phyloP scores from a whole-genome alignment of 2,797 vertebrate genomes.

The Vultur gryphus region DNA sequence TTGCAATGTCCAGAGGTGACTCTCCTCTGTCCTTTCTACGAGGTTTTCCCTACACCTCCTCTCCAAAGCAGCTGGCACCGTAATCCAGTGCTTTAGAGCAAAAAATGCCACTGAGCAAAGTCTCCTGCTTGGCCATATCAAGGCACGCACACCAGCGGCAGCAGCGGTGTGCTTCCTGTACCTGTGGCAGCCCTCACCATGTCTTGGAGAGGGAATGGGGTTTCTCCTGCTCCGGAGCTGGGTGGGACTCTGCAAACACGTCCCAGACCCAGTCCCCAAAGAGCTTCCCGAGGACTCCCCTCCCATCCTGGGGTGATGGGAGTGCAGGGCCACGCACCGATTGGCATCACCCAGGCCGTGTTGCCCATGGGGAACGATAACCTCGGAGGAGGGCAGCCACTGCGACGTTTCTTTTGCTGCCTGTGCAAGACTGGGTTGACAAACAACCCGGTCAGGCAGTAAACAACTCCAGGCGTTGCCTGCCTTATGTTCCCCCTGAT shows the following conservation, averaged over 20 bases:
- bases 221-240: neutral
- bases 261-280: neutral
- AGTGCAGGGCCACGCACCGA: rapidly evolving
- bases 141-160: neutral
- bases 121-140: neutral
- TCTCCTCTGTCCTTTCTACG: neutral
- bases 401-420: neutral
- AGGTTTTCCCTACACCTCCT: neutral
- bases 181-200: neutral
- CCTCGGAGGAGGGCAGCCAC: neutral
- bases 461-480: neutral
- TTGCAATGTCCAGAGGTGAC: neutral
- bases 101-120: neutral
- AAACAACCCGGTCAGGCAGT: neutral
- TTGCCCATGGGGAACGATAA: neutral
- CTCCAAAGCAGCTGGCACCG: neutral
- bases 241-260: neutral
- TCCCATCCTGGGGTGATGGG: neutral
- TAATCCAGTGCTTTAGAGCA: neutral
- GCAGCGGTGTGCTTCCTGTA: neutral
- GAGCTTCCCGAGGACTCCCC: neutral
- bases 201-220: neutral
- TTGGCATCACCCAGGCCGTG: neutral
- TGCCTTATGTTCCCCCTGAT: neutral
- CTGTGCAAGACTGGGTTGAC: neutral